Conservation (phyloP, 2,797 vertebrate genomes). For the Neomorphus geoffroyi region DNA sequence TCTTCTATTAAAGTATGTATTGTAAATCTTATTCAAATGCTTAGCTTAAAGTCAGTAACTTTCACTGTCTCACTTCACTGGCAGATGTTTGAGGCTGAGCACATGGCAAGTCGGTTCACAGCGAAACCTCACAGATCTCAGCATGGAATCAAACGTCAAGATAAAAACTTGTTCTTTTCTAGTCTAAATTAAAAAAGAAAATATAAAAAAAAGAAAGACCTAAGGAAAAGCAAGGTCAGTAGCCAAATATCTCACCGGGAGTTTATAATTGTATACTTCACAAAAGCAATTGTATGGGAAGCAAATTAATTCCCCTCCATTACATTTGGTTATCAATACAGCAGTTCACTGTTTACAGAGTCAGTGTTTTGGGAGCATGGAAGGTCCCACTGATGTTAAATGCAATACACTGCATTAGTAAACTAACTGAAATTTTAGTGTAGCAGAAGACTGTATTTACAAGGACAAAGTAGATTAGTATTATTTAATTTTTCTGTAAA, state of each 20-base stretch:
- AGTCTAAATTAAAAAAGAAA: neutral
- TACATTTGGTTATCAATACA: neutral
- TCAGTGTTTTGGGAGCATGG: accelerated
- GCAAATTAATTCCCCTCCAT: neutral
- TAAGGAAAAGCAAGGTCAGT: neutral
- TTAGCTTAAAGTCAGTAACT: neutral
- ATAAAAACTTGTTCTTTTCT: neutral
- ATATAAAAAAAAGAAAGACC: too few relatives aligned
- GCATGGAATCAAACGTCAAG: neutral
- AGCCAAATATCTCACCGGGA: neutral
- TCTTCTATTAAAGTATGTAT: neutral
- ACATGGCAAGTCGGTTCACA: neutral
- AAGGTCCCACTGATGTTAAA: neutral
- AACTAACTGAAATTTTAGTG: neutral
- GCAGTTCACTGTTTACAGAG: neutral
- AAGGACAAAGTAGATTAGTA: neutral
- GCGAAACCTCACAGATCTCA: neutral
- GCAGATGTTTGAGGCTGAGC: neutral
- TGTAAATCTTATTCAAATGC: neutral
- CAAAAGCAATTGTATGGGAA: neutral
- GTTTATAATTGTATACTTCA: neutral
- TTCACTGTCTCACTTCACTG: neutral
- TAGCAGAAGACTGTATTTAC: neutral
- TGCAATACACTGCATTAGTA: neutral
- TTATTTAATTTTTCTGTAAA: neutral